Evolutionary conservation across 2,113 vertebrate genomes (phyloP).

Genomic region (Podocnemis expansa): DNA sequence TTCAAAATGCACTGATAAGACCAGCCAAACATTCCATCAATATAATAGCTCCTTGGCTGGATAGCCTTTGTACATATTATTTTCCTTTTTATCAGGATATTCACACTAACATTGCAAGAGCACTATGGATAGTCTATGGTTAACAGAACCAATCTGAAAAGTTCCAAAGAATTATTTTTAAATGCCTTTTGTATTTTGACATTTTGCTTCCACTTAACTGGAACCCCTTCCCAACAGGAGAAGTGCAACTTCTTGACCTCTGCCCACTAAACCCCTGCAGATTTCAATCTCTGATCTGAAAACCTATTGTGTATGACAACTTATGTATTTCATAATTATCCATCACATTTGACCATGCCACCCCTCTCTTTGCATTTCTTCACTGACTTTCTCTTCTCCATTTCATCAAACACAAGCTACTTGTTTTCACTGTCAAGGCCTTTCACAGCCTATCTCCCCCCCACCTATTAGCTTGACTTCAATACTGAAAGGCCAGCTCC

Average conservation of each 20-base stretch:
- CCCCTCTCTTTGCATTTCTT: neutral
- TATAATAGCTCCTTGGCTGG: neutral
- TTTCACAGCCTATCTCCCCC: neutral
- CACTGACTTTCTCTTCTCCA: neutral
- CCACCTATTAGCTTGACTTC: neutral
- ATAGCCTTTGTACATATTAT: neutral
- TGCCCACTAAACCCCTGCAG: neutral
- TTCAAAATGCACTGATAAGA: neutral
- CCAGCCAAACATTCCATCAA: conserved; percentile 40
- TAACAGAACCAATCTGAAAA: conserved; percentile 45
- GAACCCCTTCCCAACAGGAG: neutral
- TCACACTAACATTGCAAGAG: neutral
- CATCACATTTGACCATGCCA: neutral
- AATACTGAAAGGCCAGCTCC: neutral
- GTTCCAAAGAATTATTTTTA: no score
- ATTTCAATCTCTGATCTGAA: neutral
- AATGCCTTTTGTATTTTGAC: neutral
- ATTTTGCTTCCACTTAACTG: neutral
- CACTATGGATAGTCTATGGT: neutral
- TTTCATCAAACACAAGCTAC: neutral
- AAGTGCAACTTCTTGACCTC: neutral
- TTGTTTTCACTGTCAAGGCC: neutral
- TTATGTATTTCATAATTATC: neutral
- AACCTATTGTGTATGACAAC: neutral
- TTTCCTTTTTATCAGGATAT: conserved; percentile 6